phyloP scores from a whole-genome alignment of 1,140 invertebrate species.

The Drosophila ercepeae region DNA sequence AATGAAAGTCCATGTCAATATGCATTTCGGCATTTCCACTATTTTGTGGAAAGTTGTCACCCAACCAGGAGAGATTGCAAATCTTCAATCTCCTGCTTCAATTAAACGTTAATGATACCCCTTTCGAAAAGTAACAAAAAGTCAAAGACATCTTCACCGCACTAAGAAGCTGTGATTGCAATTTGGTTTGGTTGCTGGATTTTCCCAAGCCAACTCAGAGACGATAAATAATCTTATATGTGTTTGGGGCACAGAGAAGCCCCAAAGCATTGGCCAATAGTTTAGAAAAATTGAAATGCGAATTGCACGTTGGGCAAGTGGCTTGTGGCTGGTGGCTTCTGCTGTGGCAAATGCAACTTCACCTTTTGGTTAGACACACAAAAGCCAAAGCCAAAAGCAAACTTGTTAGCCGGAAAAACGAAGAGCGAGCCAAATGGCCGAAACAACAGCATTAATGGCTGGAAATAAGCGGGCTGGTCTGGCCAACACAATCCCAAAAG shows the following conservation, averaged over 20 bases:
- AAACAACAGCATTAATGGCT: slow-evolving; percentile 40
- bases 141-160: slow-evolving; percentile 48
- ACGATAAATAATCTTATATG: slow-evolving; percentile 58
- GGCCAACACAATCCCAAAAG: not conserved
- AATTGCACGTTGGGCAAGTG: slow-evolving; percentile 57
- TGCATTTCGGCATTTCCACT: slow-evolving; percentile 55
- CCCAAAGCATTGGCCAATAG: slow-evolving; percentile 65
- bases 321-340: slow-evolving; percentile 23
- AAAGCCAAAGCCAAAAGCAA: slow-evolving; percentile 31
- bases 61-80: slow-evolving; percentile 39
- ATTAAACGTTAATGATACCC: slow-evolving; percentile 61
- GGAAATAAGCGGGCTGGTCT: slow-evolving; percentile 24
- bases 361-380: slow-evolving; percentile 16
- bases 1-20: slow-evolving; percentile 70
- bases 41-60: slow-evolving; percentile 70
- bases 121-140: slow-evolving; percentile 32
- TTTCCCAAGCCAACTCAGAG: slow-evolving; percentile 45
- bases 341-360: slow-evolving; percentile 22
- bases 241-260: slow-evolving; percentile 20
- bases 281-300: slow-evolving; percentile 79
- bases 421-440: slow-evolving; percentile 40
- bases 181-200: slow-evolving; percentile 42
- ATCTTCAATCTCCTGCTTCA: slow-evolving; percentile 54
- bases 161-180: slow-evolving; percentile 50
- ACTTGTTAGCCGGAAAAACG: slow-evolving; percentile 69